These are phyloP conservation scores for Aphelinus certus DNA, from an alignment of 1,140 invertebrate species.

Conservation along the genomic window DNA sequence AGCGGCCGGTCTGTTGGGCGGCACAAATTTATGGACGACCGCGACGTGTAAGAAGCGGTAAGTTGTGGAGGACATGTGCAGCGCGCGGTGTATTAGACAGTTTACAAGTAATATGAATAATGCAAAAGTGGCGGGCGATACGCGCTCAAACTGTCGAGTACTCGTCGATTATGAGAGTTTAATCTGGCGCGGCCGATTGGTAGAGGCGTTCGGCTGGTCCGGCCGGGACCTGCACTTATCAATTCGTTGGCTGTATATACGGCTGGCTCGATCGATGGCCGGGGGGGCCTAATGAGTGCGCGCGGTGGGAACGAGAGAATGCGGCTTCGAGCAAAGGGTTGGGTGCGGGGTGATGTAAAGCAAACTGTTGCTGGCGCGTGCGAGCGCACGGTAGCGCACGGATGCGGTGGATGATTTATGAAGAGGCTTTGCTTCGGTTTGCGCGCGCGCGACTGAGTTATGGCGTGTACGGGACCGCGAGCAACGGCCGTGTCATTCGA, in stretches of 20 bases:
- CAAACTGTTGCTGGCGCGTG: constrained; percentile 12
- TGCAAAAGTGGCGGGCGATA: no score
- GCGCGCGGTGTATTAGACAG: no score
- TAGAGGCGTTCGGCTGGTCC: not conserved
- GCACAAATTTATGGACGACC: no score
- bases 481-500: not conserved
- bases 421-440: no score
- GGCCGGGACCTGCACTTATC: not conserved
- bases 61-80: no score
- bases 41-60: no score
- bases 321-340: not conserved
- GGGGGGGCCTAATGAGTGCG: not conserved
- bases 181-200: not conserved
- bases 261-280: not conserved
- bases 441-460: constrained; percentile 5
- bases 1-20: no score
- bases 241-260: constrained; percentile 7
- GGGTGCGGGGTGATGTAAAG: constrained; percentile 19
- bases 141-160: no score
- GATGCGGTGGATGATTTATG: constrained; percentile 22
- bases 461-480: not conserved
- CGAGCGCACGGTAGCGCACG: constrained; percentile 16
- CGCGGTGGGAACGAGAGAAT: not conserved
- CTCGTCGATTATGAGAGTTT: constrained; percentile 14
- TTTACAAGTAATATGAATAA: no score